Base-by-base conservation (phyloP, 1,140 invertebrate genomes). In the Hyles euphorbiae region DNA sequence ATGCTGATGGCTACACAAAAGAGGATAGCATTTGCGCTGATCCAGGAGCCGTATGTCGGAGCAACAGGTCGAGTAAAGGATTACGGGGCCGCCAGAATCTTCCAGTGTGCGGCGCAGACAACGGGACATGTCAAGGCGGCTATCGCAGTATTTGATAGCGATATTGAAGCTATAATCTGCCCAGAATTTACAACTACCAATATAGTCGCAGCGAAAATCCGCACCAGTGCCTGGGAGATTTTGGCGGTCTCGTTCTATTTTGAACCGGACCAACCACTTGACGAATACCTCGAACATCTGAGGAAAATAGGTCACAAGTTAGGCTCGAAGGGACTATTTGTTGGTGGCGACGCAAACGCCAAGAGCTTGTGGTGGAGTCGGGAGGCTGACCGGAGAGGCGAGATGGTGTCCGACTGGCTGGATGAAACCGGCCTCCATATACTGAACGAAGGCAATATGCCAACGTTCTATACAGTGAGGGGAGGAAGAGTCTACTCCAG, bases 41-140 rank as follows among this genome's bases (percentile, higher is more conserved):
- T 65, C 5, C 63, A 61, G 34, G 63, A 65, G 32, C 63, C 63
- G 0, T 65, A 65, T 40, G 55, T 60, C 8, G 58, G 63, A 0
- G 43, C 1, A 3, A n/a, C 3, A 1, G 45, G 34, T 5, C 3
- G 33, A 4, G 44, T 64, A 40, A 61, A 34, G 46, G 8, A 3
- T 2, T 43, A 54, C 10, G 0, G 52, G 2, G 61, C 58, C 0
- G 52, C 32, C 2, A 45, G 65, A 8, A 22, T 67, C 2, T 63
- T 54, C 52, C 65, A 67, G 34, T 11, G 34, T 2, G 36, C 22
- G 0, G 51, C 9, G 10, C 12, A 43, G 9, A 52, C 10, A 0
- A 34, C 34, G 11, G 34, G 32, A 46, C 43, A 9, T 1, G 58
- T 58, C 3, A 68, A 68, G 46, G 61, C 61, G 9, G 57, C 61